These are phyloP conservation scores for Phrynocephalus versicolor DNA, from an alignment of 2,113 vertebrate species.

Conservation along the genomic window DNA sequence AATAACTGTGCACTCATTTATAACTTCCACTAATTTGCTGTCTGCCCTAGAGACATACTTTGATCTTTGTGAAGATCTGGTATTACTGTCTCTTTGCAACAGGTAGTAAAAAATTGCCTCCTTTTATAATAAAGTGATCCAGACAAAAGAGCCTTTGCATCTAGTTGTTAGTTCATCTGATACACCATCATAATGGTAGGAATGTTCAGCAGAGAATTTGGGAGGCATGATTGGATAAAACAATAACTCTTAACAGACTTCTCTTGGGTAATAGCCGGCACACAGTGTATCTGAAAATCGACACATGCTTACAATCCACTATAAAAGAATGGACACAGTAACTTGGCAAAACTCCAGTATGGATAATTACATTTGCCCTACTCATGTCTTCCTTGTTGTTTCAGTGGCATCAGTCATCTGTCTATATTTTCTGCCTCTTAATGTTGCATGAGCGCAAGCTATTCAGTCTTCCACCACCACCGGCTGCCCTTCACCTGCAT, in stretches of 20 bases:
- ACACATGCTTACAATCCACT: background rate
- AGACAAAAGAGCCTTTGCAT: conserved; percentile 46
- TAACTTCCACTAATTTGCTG: conserved; percentile 69
- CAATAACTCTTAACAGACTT: conserved; percentile 15
- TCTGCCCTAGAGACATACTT: conserved; percentile 68
- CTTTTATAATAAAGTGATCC: conserved; percentile 38
- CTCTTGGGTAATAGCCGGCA: background rate
- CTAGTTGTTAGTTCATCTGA: conserved; percentile 45
- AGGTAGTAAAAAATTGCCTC: conserved; percentile 55
- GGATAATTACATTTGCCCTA: conserved; percentile 2
- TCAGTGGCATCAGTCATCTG: conserved; percentile 1
- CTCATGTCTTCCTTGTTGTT: background rate
- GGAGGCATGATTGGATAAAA: background rate
- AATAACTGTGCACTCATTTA: conserved; percentile 61
- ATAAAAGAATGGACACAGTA: background rate
- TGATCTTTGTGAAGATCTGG: conserved; percentile 68
- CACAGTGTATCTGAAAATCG: background rate
- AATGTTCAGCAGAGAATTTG: conserved; percentile 42
- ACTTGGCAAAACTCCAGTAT: background rate
- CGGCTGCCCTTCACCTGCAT: background rate
- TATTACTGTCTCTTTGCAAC: conserved; percentile 58
- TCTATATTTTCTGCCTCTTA: conserved; percentile 3
- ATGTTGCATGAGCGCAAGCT: background rate
- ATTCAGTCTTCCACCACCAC: background rate
- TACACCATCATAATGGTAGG: conserved; percentile 18